Conservation (phyloP, 2,888 invertebrate species). For the Cotesia congregata region DNA sequence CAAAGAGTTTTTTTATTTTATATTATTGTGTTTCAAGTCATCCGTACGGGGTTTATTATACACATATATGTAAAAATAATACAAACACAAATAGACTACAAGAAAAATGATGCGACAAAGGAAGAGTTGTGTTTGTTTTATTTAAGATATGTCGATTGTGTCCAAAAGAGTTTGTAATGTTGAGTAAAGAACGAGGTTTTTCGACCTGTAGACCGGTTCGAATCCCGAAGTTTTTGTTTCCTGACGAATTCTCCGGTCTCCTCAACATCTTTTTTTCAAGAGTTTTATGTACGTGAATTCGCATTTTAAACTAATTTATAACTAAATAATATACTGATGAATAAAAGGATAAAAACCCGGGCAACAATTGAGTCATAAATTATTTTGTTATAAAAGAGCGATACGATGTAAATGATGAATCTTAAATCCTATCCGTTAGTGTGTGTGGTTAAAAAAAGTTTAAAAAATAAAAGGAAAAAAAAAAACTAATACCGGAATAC, state of each 20-base stretch:
- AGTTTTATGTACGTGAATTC: background rate
- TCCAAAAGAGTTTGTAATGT: conserved; percentile 9
- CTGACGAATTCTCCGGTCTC: conserved; percentile 10
- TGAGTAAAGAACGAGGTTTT: conserved; percentile 12
- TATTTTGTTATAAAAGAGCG: background rate
- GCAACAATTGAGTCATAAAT: conserved; percentile 14
- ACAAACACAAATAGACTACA: background rate
- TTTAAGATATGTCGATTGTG: conserved; percentile 9
- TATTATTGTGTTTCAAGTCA: background rate
- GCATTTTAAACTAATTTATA: conserved; percentile 6
- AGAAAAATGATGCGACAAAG: background rate
- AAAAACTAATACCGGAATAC: conserved; percentile 50
- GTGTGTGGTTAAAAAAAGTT: background rate
- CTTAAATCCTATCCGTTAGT: background rate
- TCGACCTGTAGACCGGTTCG: conserved; percentile 21
- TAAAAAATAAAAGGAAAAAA: conserved; percentile 20
- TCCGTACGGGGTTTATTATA: background rate
- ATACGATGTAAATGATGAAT: background rate
- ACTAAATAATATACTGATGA: conserved; percentile 6
- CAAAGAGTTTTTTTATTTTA: background rate
- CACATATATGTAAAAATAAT: background rate
- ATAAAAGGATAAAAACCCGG: background rate
- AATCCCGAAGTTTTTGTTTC: conserved; percentile 19
- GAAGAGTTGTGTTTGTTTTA: background rate
- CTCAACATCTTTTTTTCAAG: conserved; percentile 16